phyloP scores from a whole-genome alignment of 2,113 vertebrate genomes.

The Pogona vitticeps region DNA sequence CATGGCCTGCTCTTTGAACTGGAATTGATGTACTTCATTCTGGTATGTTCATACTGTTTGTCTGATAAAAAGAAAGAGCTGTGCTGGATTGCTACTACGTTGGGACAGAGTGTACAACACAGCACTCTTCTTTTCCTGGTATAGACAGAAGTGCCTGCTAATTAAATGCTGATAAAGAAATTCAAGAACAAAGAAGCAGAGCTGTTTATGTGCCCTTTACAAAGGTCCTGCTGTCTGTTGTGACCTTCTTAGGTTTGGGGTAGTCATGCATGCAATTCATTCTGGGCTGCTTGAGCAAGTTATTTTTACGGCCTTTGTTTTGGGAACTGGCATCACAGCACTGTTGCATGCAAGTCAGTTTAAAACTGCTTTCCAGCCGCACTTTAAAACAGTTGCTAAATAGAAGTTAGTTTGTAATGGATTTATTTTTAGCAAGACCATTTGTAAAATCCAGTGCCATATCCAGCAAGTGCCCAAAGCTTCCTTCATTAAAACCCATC shows the following conservation, averaged over 20 bases:
- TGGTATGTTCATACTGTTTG: conserved; percentile 55
- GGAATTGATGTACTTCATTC: conserved; percentile 7
- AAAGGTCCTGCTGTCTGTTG: conserved; percentile 65
- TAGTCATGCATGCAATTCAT: conserved; percentile 65
- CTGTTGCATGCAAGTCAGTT: conserved; percentile 60
- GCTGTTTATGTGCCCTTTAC: conserved; percentile 75
- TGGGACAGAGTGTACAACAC: conserved; percentile 68
- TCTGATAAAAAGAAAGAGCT: conserved; percentile 44
- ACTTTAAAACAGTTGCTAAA: conserved; percentile 20
- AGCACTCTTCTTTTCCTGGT: conserved; percentile 55
- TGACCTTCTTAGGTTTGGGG: conserved; percentile 69
- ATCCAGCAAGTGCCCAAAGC: not conserved
- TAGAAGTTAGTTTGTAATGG: conserved; percentile 33
- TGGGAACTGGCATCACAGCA: conserved; percentile 64
- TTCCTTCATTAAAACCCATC: not conserved
- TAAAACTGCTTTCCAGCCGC: conserved; percentile 42
- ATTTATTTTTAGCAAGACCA: conserved; percentile 28
- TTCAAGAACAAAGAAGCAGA: conserved; percentile 70
- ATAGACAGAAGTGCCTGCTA: conserved; percentile 71
- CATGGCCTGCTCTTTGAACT: not conserved
- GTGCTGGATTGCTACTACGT: conserved; percentile 57
- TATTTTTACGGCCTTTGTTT: conserved; percentile 50
- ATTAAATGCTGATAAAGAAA: conserved; percentile 73
- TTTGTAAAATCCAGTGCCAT: not conserved
- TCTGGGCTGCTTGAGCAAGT: conserved; percentile 60